phyloP scores from a whole-genome alignment of 2,797 vertebrate species.

The Micropoecilia bifurca region DNA sequence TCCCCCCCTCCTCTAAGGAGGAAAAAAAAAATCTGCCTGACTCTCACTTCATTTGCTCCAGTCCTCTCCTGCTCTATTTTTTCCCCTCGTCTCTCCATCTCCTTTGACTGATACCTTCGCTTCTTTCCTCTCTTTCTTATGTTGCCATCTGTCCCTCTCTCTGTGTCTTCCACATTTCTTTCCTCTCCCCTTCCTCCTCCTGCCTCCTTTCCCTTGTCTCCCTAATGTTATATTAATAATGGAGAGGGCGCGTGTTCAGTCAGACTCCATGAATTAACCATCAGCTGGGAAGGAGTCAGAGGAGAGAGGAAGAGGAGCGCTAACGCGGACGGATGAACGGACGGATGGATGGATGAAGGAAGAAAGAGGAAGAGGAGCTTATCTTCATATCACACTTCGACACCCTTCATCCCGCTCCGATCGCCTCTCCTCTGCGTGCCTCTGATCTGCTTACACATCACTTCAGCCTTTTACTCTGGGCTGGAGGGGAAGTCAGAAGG shows the following conservation, averaged over 20 bases:
- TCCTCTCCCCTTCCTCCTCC: not conserved
- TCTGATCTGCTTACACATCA: conserved; percentile 69
- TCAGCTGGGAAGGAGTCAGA: conserved; percentile 69
- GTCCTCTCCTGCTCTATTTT: conserved; percentile 24
- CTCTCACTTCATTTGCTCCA: conserved; percentile 31
- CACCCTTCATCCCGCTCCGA: conserved; percentile 40
- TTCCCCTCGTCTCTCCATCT: conserved; percentile 1
- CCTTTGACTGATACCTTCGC: conserved; percentile 13
- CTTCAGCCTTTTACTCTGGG: conserved; percentile 54
- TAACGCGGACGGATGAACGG: conserved; percentile 28
- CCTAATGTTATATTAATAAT: conserved; percentile 85
- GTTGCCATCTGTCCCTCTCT: conserved; percentile 3
- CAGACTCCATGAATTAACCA: conserved; percentile 85
- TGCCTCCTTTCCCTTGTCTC: conserved; percentile 55
- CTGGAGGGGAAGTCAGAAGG: conserved; percentile 63
- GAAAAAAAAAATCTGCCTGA: conserved; percentile 18
- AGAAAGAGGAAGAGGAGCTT: conserved; percentile 25
- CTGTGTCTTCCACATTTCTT: not conserved
- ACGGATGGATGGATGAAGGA: not conserved
- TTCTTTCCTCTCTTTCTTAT: conserved; percentile 10
- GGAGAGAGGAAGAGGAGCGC: conserved; percentile 31
- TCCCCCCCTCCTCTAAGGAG: conserved; percentile 6
- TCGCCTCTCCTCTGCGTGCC: conserved; percentile 17
- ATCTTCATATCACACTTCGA: conserved; percentile 54
- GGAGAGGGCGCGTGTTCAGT: conserved; percentile 80